Conservation (phyloP, 1,140 invertebrate species). For the Antheraea mylitta region DNA sequence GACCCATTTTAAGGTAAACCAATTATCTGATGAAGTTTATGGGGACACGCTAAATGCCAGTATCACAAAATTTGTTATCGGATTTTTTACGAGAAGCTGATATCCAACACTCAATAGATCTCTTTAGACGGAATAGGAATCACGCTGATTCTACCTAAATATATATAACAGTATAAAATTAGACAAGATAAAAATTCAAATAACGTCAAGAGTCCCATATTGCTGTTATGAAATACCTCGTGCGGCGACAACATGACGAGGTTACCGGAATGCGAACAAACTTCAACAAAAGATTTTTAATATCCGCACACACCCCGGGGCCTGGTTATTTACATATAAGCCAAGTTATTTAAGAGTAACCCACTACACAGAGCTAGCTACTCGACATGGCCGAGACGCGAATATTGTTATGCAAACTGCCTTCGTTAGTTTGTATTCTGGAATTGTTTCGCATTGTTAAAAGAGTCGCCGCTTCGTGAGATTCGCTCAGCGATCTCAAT, state of each 20-base stretch:
- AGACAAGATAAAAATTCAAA: no score
- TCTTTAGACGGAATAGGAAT: no score
- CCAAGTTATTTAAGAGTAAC: constrained; percentile 68
- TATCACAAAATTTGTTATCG: no score
- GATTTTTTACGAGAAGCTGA: no score
- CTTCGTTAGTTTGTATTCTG: constrained; percentile 73
- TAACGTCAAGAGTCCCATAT: no score
- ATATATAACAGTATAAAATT: no score
- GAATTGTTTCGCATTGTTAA: constrained; percentile 71
- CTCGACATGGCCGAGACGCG: constrained; percentile 41
- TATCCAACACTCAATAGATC: no score
- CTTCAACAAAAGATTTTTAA: constrained; percentile 68
- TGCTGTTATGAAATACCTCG: neutral
- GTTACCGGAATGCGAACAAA: neutral
- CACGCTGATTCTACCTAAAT: no score
- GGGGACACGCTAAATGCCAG: no score
- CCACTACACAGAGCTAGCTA: constrained; percentile 33
- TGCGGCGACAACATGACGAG: neutral
- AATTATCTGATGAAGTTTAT: no score
- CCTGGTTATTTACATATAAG: constrained; percentile 70
- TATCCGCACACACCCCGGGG: constrained; percentile 66
- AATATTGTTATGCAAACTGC: constrained; percentile 76
- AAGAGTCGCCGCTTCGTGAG: constrained; percentile 51
- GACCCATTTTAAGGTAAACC: no score
- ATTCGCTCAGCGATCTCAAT: constrained; percentile 56